These are phyloP conservation scores for Rachycentron canadum DNA, from an alignment of 2,797 vertebrate genomes.

Conservation along the genomic window DNA sequence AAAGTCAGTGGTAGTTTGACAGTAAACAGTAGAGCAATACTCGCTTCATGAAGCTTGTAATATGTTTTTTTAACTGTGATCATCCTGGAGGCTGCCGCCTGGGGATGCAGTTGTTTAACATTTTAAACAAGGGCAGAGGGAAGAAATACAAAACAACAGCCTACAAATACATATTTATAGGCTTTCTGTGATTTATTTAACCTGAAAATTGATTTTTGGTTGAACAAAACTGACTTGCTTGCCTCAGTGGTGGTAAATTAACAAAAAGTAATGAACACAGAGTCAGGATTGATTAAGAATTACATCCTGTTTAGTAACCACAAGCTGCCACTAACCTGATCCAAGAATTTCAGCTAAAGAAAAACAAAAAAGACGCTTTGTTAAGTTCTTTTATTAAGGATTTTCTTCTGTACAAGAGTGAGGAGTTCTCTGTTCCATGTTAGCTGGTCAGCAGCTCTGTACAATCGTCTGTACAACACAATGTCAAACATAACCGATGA, in stretches of 20 bases:
- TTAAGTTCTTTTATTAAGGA: slow-evolving; percentile 74
- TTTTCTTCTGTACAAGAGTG: slow-evolving; percentile 71
- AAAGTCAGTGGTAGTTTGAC: background rate
- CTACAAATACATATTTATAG: background rate
- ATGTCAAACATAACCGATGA: slow-evolving; percentile 44
- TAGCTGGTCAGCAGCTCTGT: slow-evolving; percentile 64
- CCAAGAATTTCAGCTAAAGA: background rate
- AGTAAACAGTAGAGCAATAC: background rate
- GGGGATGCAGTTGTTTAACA: background rate
- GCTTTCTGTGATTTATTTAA: background rate
- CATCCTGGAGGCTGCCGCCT: background rate
- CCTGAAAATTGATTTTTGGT: background rate
- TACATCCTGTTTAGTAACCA: background rate
- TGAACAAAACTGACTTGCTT: background rate
- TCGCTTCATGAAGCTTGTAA: background rate
- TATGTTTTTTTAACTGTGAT: background rate
- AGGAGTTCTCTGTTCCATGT: slow-evolving; percentile 60
- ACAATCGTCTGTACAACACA: slow-evolving; percentile 69
- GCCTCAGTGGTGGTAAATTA: slow-evolving; percentile 1
- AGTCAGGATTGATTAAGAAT: background rate
- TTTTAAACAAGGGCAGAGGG: background rate
- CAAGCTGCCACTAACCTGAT: background rate
- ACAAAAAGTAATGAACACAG: background rate
- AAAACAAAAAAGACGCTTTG: slow-evolving; percentile 18
- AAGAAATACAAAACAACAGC: background rate